Conservation (phyloP, 2,113 vertebrate species). For the Pogona vitticeps region DNA sequence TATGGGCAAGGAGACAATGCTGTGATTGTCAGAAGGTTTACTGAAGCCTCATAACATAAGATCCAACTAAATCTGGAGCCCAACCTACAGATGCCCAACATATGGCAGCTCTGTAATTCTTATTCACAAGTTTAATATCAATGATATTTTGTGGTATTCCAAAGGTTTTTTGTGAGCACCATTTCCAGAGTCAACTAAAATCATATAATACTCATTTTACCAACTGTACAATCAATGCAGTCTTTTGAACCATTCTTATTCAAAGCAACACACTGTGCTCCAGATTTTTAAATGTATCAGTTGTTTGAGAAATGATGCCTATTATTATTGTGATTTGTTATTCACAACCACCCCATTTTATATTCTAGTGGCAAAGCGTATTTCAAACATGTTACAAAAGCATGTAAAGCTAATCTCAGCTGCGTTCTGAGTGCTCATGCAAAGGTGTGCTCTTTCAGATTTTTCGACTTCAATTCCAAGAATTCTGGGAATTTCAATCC, state of each 20-base stretch:
- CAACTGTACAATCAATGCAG: background rate
- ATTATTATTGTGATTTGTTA: background rate
- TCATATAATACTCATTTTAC: background rate
- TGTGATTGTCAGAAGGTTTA: background rate
- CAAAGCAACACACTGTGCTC: background rate
- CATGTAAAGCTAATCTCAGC: background rate
- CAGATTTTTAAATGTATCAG: background rate
- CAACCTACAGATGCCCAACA: background rate
- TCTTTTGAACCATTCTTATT: background rate
- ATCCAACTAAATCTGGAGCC: background rate
- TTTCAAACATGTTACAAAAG: background rate
- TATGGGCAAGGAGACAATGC: background rate
- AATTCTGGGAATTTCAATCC: too few species aligned
- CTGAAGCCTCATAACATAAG: background rate
- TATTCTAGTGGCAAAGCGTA: background rate
- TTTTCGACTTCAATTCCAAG: too few species aligned
- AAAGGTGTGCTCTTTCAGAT: too few species aligned
- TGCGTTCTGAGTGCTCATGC: background rate
- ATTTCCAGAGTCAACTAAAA: background rate
- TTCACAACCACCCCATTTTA: background rate
- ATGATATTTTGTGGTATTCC: background rate
- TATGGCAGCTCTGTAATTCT: background rate
- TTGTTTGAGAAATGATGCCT: slow-evolving; percentile 8
- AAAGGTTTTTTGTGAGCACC: background rate
- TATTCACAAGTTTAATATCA: background rate